phyloP scores from a whole-genome alignment of 1,140 invertebrate genomes.

The Lepidostoma basale region DNA sequence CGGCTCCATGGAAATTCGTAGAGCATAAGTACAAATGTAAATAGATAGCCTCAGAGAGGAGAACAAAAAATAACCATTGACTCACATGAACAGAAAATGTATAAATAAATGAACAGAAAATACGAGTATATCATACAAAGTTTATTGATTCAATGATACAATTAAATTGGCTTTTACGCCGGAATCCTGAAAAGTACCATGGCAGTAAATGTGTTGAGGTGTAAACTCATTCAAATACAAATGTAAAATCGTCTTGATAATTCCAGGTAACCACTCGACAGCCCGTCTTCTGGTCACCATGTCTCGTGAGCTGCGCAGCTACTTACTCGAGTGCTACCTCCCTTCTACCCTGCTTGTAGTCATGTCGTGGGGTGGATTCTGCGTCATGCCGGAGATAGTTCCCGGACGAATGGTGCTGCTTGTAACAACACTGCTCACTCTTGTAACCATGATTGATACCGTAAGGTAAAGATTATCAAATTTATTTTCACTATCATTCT shows the following conservation, averaged over 20 bases:
- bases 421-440: slow-evolving; percentile 66
- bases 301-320: slow-evolving; percentile 64
- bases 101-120: too few relatives aligned
- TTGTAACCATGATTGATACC: slow-evolving; percentile 69
- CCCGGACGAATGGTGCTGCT: slow-evolving; percentile 66
- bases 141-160: too few relatives aligned
- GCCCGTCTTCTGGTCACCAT: slow-evolving; percentile 64
- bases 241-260: neutral
- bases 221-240: neutral
- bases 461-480: slow-evolving; percentile 65
- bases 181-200: too few relatives aligned
- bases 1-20: too few relatives aligned
- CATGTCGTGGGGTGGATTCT: slow-evolving; percentile 71
- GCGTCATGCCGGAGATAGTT: slow-evolving; percentile 68
- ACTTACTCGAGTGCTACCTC: slow-evolving; percentile 67
- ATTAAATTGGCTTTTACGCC: too few relatives aligned
- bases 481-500: too few relatives aligned
- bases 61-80: too few relatives aligned
- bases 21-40: too few relatives aligned
- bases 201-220: too few relatives aligned
- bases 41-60: too few relatives aligned
- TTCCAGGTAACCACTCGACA: slow-evolving; percentile 63
- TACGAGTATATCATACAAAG: too few relatives aligned
- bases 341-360: slow-evolving; percentile 69
- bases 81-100: too few relatives aligned